Percentiles rank a stretch among this genome's conserved stretches.
These are phyloP conservation scores for Tokudaia muenninki DNA, from an alignment of 2,797 vertebrate genomes.

Conservation along the genomic window DNA sequence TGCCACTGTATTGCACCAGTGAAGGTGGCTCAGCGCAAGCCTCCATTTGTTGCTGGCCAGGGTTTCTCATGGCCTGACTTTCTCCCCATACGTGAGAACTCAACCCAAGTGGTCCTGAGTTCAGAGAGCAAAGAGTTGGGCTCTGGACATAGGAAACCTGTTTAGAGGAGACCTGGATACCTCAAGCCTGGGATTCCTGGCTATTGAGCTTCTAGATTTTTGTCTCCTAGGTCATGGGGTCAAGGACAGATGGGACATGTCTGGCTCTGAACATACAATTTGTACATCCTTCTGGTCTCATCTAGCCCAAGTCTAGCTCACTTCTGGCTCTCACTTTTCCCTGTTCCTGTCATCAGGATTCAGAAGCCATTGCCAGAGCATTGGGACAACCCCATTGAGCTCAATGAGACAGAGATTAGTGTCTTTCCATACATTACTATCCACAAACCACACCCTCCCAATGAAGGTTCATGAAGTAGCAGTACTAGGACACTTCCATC, in stretches of 20 bases:
- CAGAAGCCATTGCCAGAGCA: background rate
- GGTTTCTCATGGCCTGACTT: background rate
- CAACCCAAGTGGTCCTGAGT: background rate
- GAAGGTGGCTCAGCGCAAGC: background rate
- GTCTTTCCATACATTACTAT: background rate
- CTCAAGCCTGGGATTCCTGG: background rate
- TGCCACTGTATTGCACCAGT: background rate
- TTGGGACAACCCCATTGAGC: background rate
- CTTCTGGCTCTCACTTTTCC: background rate
- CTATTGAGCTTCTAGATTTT: background rate
- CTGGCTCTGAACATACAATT: constrained; percentile 20
- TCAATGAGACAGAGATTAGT: background rate
- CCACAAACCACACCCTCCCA: constrained; percentile 19
- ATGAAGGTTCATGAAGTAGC: background rate
- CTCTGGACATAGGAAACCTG: background rate
- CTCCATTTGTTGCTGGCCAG: background rate
- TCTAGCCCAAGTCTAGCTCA: background rate
- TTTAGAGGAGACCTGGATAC: constrained; percentile 5
- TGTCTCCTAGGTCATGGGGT: background rate
- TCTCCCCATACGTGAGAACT: background rate
- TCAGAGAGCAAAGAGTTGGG: background rate
- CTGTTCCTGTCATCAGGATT: background rate
- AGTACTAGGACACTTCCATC: background rate
- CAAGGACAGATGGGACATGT: constrained; percentile 29
- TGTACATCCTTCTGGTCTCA: background rate